Conservation (phyloP, 2,113 vertebrate genomes). For the Coptodon bakossiorum region DNA sequence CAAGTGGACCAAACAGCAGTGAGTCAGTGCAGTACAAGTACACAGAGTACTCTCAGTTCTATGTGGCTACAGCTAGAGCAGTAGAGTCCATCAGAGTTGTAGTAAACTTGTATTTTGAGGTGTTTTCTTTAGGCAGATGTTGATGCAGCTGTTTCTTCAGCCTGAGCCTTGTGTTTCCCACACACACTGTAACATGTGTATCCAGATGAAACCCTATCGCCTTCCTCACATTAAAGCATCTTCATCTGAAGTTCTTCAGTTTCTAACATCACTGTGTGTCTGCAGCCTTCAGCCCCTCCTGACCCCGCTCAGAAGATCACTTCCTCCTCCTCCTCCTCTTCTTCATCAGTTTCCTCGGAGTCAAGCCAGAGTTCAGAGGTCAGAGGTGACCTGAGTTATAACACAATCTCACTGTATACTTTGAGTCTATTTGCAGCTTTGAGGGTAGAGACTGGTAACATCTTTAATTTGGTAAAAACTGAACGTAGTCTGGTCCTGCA, state of each 20-base stretch:
- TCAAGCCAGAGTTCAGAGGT: slow-evolving; percentile 30
- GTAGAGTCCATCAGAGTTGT: background rate
- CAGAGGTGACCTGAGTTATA: background rate
- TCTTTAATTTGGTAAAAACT: background rate
- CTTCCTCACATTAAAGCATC: background rate
- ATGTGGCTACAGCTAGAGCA: background rate
- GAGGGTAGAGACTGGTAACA: background rate
- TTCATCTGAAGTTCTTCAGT: background rate
- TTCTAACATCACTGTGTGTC: background rate
- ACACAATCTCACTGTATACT: background rate
- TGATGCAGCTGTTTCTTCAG: background rate
- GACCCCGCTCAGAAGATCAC: background rate
- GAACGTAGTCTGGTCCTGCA: rapidly evolving
- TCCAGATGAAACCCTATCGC: rapidly evolving
- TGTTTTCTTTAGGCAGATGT: background rate
- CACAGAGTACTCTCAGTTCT: background rate
- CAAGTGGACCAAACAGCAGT: background rate
- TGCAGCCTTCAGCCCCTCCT: background rate
- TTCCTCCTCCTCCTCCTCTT: background rate
- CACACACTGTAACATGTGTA: rapidly evolving
- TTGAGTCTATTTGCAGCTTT: background rate
- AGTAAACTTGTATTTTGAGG: background rate
- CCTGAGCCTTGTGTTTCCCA: background rate
- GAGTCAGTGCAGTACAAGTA: background rate
- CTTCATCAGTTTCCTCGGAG: slow-evolving; percentile 4